Conservation (phyloP, 2,888 invertebrate genomes). For the Ferrisia virgata region DNA sequence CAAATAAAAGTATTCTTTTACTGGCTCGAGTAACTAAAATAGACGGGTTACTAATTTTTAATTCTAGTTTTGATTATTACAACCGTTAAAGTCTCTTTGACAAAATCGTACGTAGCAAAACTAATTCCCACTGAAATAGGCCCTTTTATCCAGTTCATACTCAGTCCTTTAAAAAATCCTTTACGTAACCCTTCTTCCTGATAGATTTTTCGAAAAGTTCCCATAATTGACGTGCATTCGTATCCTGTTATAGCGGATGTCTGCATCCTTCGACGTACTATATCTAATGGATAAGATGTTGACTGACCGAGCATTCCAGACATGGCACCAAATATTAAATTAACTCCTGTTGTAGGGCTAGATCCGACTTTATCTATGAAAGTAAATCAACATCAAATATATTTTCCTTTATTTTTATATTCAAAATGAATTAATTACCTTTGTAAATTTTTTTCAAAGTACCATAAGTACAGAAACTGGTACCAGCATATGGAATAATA, state of each 20-base stretch:
- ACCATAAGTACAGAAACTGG: constrained; percentile 96
- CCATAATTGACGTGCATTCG: constrained; percentile 60
- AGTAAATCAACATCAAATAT: background rate
- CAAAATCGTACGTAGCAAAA: constrained; percentile 88
- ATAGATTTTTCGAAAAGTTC: constrained; percentile 68
- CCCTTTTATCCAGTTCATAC: constrained; percentile 98
- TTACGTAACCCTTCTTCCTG: constrained; percentile 78
- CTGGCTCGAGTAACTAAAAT: background rate
- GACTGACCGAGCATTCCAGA: constrained; percentile 94
- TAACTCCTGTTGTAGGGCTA: constrained; percentile 42
- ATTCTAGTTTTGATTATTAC: constrained; percentile 40
- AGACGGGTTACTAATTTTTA: constrained; percentile 1
- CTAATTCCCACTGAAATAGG: constrained; percentile 91
- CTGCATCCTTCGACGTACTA: constrained; percentile 74
- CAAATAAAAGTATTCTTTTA: background rate
- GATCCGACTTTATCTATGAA: constrained; percentile 16
- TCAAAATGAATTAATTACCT: constrained; percentile 57
- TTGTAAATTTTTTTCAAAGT: constrained; percentile 77
- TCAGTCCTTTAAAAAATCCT: constrained; percentile 97
- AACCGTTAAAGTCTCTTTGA: constrained; percentile 56
- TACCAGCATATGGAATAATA: constrained; percentile 94
- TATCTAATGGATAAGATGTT: constrained; percentile 93
- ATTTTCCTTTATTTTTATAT: constrained; percentile 17
- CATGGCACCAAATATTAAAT: constrained; percentile 76
- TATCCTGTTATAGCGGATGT: constrained; percentile 60